Evolutionary conservation across 2,888 invertebrate species (phyloP), one percentile per base, ranked within the genome.

Genomic region (Dermolepida albohirtum): DNA sequence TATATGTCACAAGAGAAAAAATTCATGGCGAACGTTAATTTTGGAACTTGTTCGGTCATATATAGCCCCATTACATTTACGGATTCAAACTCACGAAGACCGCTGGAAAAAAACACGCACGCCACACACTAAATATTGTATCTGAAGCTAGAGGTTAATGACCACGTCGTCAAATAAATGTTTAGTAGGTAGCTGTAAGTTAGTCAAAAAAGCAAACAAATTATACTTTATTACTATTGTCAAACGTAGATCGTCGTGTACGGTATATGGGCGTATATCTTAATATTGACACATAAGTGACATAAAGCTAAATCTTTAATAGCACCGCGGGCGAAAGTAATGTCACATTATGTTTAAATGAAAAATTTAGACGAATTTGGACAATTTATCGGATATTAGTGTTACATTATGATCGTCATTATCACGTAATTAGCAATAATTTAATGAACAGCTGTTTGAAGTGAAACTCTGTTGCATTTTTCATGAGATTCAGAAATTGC

Each of bases 131-230:
- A 44, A 44, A 40, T 59, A 44, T 59, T 44, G 59, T 44, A 59
- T 44, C 59, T 44, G 59, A 59, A 59, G 44, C 44, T 29, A 14
- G 44, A 59, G 59, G 59, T 59, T 59, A 59, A 59, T 44, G 59
- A 59, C 59, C 43, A 29, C 17, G 59, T 44, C 27, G 59, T 59
- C 59, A 59, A 59, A 59, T 59, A 59, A 59, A 59, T 59, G 59
- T 59, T 59, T 59, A 59, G 59, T 59, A 59, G 44, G 59, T 59
- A 59, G 59, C 59, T 59, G 59, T 59, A 59, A 59, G 59, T 59
- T 59, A 59, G 59, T 59, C 59, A 59, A 59, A 59, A 55, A 59
- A 59, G 59, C 59, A 59, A 59, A 59, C 59, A 59, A 44, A 59
- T 59, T 59, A 59, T 47, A 59, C 44, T 59, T 59, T 59, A 59